Conservation (phyloP, 2,888 invertebrate species). For the Gibbula magus region DNA sequence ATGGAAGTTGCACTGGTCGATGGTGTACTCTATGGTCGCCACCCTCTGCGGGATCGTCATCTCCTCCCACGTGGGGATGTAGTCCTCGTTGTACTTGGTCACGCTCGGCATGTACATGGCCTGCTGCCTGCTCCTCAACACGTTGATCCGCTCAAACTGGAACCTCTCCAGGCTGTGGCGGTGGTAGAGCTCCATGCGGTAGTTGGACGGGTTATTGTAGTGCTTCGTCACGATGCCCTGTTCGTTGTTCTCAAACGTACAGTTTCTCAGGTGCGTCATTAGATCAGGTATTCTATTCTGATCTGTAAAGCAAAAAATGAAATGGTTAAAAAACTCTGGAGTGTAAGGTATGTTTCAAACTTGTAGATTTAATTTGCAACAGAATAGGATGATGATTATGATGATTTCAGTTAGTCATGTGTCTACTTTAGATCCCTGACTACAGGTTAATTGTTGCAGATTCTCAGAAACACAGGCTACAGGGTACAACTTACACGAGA, state of each 20-base stretch:
- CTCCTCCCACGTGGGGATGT: constrained; percentile 72
- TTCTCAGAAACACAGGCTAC: no score
- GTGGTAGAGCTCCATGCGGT: constrained; percentile 70
- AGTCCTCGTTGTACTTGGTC: constrained; percentile 72
- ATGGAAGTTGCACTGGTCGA: constrained; percentile 88
- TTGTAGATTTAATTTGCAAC: no score
- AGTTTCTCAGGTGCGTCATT: constrained; percentile 53
- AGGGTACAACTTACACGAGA: constrained; percentile 62
- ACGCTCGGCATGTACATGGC: constrained; percentile 73
- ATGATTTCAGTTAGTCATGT: no score
- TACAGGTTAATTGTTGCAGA: no score
- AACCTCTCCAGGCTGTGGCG: constrained; percentile 68
- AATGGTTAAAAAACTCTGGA: no score
- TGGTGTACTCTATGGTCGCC: constrained; percentile 91
- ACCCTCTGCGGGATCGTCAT: constrained; percentile 83
- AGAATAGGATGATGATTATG: no score
- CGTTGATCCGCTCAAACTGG: constrained; percentile 54
- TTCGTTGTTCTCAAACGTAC: constrained; percentile 60
- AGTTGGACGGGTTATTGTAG: constrained; percentile 74
- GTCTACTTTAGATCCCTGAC: no score
- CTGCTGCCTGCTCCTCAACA: constrained; percentile 62
- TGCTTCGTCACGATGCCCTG: constrained; percentile 72
- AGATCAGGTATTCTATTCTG: constrained; percentile 33
- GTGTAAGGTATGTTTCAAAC: no score
- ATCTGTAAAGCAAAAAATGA: no score